phyloP scores from a whole-genome alignment of 2,888 invertebrate species.

The Agelastica alni region DNA sequence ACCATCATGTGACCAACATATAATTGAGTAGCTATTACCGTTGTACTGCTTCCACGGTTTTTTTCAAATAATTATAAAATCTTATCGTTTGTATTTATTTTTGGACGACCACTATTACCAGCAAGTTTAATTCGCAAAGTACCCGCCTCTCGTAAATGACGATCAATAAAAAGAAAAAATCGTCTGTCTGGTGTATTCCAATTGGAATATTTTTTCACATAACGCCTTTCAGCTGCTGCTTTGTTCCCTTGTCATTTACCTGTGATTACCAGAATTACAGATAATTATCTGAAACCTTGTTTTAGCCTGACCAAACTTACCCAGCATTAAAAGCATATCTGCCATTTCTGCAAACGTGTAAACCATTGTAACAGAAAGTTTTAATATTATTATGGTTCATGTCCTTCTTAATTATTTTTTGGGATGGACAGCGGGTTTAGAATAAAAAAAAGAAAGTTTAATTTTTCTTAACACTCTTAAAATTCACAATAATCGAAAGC shows the following conservation, averaged over 20 bases:
- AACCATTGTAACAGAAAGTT: not conserved
- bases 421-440: no score
- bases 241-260: not conserved
- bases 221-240: not conserved
- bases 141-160: not conserved
- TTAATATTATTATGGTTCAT: no score
- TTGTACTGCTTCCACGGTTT: not conserved
- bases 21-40: not conserved
- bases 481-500: no score
- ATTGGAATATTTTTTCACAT: conserved; percentile 1
- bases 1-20: not conserved
- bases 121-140: not conserved
- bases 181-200: conserved; percentile 1
- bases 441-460: no score
- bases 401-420: no score
- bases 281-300: not conserved
- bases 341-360: not conserved
- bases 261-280: not conserved
- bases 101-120: conserved; percentile 2
- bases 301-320: not conserved
- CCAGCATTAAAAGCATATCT: not conserved
- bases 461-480: no score
- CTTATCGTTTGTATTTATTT: conserved; percentile 2
- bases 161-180: conserved; percentile 4
- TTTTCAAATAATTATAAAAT: not conserved